phyloP scores from a whole-genome alignment of 2,113 vertebrate genomes.

The Ochotona curzoniae region DNA sequence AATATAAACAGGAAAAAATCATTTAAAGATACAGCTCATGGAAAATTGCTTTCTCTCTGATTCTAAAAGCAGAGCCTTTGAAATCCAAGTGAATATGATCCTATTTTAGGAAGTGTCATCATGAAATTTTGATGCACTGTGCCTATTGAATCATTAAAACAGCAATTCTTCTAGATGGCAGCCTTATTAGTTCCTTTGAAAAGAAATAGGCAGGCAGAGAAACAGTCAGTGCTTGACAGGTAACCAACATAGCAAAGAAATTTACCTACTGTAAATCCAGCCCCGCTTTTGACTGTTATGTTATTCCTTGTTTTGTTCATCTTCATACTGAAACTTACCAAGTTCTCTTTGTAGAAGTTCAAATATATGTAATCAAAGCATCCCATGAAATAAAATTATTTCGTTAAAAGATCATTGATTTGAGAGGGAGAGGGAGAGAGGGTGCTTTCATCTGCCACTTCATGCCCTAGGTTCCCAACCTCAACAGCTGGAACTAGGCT shows the following conservation, averaged over 20 bases:
- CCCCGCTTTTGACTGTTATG: neutral
- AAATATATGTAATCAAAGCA: neutral
- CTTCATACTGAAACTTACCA: neutral
- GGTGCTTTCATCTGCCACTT: too few relatives aligned
- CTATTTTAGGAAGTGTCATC: slow-evolving; percentile 74
- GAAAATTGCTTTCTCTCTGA: slow-evolving; percentile 38
- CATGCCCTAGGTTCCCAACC: too few relatives aligned
- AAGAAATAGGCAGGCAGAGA: slow-evolving; percentile 59
- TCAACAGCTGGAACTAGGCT: too few relatives aligned
- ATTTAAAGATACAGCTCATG: slow-evolving; percentile 37
- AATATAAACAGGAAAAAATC: slow-evolving; percentile 42
- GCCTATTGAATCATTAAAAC: slow-evolving; percentile 67
- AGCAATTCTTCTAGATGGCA: slow-evolving; percentile 62
- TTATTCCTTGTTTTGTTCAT: neutral
- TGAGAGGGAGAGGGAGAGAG: too few relatives aligned
- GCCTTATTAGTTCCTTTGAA: slow-evolving; percentile 63
- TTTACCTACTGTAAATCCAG: slow-evolving; percentile 28
- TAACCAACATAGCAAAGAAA: neutral
- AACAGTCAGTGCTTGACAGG: neutral
- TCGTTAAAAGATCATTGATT: too few relatives aligned
- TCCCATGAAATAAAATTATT: neutral
- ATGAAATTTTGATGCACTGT: slow-evolving; percentile 77
- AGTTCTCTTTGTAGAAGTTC: neutral
- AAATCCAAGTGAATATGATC: slow-evolving; percentile 67
- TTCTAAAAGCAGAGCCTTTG: slow-evolving; percentile 66